phyloP scores from a whole-genome alignment of 2,797 vertebrate genomes.

The Pseudochirops corinnae region DNA sequence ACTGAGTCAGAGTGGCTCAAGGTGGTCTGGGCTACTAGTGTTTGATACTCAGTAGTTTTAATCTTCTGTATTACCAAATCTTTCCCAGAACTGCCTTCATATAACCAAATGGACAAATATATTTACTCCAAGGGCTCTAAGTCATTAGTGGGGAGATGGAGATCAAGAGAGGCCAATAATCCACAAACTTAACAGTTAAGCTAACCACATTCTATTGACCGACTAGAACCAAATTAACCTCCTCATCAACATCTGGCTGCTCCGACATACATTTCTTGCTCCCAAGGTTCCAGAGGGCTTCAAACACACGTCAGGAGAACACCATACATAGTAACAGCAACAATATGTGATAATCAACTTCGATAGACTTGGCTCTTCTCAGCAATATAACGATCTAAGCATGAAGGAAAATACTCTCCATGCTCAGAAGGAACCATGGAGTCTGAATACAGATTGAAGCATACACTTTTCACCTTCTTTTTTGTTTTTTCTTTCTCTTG shows the following conservation, averaged over 20 bases:
- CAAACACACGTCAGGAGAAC: background rate
- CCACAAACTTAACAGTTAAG: background rate
- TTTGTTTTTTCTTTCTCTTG: too few relatives aligned
- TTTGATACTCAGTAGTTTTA: conserved; percentile 43
- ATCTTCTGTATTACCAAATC: background rate
- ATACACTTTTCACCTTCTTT: too few relatives aligned
- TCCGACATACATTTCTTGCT: conserved; percentile 10
- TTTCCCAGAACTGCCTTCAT: conserved; percentile 37
- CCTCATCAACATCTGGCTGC: background rate
- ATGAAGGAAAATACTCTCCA: too few relatives aligned
- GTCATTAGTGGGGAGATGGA: background rate
- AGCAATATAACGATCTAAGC: too few relatives aligned
- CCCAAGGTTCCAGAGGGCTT: background rate
- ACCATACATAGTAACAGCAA: too few relatives aligned
- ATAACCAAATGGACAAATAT: background rate
- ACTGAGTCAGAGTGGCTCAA: background rate
- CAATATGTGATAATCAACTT: too few relatives aligned
- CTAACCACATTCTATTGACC: background rate
- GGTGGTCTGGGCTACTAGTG: background rate
- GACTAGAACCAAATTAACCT: background rate
- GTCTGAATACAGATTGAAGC: too few relatives aligned
- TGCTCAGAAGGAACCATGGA: too few relatives aligned
- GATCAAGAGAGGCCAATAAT: background rate
- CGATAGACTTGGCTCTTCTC: too few relatives aligned
- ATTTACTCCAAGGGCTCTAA: conserved; percentile 22